Evolutionary conservation across 2,797 vertebrate genomes (phyloP).

Genomic region (Myotis vivesi): DNA sequence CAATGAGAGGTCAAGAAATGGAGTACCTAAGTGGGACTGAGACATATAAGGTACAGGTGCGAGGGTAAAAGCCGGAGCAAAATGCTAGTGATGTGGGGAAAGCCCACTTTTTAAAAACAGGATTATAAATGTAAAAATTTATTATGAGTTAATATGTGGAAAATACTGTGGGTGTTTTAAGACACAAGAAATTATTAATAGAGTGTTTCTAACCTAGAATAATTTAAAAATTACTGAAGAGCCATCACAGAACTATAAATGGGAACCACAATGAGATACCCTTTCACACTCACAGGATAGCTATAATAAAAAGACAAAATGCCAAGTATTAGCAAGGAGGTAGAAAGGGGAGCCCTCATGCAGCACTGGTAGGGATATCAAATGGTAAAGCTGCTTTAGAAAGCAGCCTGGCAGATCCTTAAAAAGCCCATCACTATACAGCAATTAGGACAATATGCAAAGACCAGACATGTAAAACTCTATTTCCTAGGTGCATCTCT

Average conservation of each 20-base stretch:
- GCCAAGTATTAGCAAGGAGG: neutral
- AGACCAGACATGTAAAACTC: neutral
- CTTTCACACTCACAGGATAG: neutral
- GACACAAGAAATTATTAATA: neutral
- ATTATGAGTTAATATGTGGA: neutral
- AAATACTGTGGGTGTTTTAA: neutral
- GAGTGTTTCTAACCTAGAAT: neutral
- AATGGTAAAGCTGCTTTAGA: neutral
- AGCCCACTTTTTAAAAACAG: neutral
- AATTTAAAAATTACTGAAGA: constrained; percentile 30
- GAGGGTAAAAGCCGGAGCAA: neutral
- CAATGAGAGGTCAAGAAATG: neutral
- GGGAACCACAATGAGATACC: neutral
- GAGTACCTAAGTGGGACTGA: neutral
- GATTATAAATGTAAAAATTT: constrained; percentile 30
- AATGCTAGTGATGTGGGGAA: neutral
- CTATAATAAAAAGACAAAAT: neutral
- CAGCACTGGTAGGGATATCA: neutral
- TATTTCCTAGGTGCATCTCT: neutral
- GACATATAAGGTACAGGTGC: neutral
- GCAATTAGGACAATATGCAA: neutral
- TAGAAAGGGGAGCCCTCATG: neutral
- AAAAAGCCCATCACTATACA: constrained; percentile 11
- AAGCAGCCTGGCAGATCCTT: neutral
- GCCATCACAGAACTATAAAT: neutral